phyloP scores from a whole-genome alignment of 1,140 invertebrate genomes.

The Meloidogyne floridensis region DNA sequence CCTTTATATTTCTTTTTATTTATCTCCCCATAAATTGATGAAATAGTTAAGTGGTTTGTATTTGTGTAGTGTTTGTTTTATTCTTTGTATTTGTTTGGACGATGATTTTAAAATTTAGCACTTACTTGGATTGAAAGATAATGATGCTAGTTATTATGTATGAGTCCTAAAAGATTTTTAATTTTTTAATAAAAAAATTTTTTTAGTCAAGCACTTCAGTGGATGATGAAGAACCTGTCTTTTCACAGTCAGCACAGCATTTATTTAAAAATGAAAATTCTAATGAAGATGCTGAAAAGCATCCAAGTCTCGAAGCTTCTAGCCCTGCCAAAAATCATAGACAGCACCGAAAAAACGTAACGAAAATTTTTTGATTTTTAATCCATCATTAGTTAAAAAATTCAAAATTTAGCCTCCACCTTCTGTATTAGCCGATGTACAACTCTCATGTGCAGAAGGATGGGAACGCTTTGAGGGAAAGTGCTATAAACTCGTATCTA shows the following conservation, averaged over 20 bases:
- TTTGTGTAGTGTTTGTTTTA: background rate
- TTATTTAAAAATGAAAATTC: background rate
- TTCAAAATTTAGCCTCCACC: conserved; percentile 26
- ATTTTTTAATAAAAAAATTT: background rate
- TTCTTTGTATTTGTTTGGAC: background rate
- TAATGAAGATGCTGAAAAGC: background rate
- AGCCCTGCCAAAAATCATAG: background rate
- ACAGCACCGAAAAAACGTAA: background rate
- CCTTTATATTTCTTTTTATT: too few relatives aligned
- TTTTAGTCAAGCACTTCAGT: background rate
- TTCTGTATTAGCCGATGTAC: conserved; percentile 48
- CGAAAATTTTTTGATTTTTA: background rate
- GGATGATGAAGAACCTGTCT: background rate
- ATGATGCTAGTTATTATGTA: conserved; percentile 9
- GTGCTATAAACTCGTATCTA: conserved; percentile 49
- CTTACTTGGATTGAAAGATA: background rate
- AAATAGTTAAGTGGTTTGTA: background rate
- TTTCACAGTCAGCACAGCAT: background rate
- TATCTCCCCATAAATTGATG: too few relatives aligned
- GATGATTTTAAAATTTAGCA: background rate
- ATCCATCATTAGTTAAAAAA: background rate
- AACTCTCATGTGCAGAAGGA: conserved; percentile 57
- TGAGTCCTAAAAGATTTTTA: background rate
- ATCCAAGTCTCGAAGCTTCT: background rate
- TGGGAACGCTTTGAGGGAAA: conserved; percentile 56